These are phyloP conservation scores for Mormyrops boulengeri DNA, from an alignment of 2,797 vertebrate genomes.

Conservation along the genomic window DNA sequence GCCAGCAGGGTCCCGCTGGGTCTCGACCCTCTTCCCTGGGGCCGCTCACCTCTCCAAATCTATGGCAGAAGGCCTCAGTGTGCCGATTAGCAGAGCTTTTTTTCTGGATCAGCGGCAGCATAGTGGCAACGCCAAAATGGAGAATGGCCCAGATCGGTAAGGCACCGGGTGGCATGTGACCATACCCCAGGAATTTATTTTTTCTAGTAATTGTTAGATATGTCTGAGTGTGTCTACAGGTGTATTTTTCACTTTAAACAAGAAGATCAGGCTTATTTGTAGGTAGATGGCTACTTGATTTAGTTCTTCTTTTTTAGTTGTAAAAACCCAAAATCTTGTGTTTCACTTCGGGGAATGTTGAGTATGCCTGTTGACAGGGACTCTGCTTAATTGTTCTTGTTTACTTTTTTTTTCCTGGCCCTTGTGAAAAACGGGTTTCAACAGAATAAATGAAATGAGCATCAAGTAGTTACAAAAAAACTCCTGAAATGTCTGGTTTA, in stretches of 20 bases:
- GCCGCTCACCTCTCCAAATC: constrained; percentile 57
- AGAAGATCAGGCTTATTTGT: neutral
- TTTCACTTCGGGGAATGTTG: neutral
- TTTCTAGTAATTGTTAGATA: neutral
- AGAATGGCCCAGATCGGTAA: constrained; percentile 79
- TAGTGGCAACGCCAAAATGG: constrained; percentile 66
- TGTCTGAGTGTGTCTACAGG: neutral
- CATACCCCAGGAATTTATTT: neutral
- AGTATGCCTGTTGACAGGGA: neutral
- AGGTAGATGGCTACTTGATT: neutral
- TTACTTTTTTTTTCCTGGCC: neutral
- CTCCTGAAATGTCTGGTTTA: neutral
- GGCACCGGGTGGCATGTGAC: constrained; percentile 29
- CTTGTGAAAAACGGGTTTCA: neutral
- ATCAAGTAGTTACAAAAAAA: neutral
- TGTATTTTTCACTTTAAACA: neutral
- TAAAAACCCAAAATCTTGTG: neutral
- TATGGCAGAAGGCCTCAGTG: constrained; percentile 48
- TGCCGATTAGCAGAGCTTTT: constrained; percentile 65
- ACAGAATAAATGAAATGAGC: neutral
- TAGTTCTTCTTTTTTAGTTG: neutral
- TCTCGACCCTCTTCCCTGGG: constrained; percentile 41
- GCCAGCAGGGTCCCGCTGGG: constrained; percentile 12
- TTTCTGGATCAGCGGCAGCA: constrained; percentile 74
- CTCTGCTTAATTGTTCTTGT: neutral